Percentiles rank a stretch among this genome's conserved stretches.
These are phyloP conservation scores for Paracanthobrama guichenoti DNA, from an alignment of 2,113 vertebrate species.

Conservation along the genomic window DNA sequence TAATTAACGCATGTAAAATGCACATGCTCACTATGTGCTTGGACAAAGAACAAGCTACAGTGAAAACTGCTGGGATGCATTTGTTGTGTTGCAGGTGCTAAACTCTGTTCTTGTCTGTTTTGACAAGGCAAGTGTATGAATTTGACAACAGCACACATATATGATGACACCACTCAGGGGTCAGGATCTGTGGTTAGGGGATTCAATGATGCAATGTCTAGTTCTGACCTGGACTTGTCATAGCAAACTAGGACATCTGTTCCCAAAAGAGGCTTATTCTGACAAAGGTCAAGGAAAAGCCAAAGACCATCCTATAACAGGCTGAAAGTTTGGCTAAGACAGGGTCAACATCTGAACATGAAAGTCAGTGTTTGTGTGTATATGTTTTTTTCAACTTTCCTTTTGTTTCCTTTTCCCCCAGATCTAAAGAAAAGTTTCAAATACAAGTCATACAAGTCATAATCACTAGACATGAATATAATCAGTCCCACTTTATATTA, in stretches of 20 bases:
- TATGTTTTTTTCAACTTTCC: neutral
- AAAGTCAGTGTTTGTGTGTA: neutral
- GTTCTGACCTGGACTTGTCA: constrained; percentile 57
- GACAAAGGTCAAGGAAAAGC: constrained; percentile 66
- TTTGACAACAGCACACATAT: neutral
- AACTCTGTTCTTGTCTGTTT: constrained; percentile 11
- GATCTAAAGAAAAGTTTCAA: too few species aligned
- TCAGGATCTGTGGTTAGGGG: constrained; percentile 5
- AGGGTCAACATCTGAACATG: constrained; percentile 25
- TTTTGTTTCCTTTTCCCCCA: neutral
- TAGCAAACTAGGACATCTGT: constrained; percentile 70
- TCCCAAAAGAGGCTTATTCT: constrained; percentile 67
- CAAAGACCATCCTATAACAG: constrained; percentile 22
- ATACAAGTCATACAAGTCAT: too few species aligned
- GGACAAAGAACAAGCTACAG: constrained; percentile 16
- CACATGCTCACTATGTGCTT: constrained; percentile 5
- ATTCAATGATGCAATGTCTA: constrained; percentile 10
- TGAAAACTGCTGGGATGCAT: neutral
- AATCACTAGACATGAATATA: too few species aligned
- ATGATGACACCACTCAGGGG: constrained; percentile 16
- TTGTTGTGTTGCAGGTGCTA: neutral
- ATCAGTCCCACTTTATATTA: too few species aligned
- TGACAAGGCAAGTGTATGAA: neutral
- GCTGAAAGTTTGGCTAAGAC: neutral
- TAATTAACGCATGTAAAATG: constrained; percentile 61